Conservation (phyloP, 1,140 invertebrate species). For the Myzus persicae region DNA sequence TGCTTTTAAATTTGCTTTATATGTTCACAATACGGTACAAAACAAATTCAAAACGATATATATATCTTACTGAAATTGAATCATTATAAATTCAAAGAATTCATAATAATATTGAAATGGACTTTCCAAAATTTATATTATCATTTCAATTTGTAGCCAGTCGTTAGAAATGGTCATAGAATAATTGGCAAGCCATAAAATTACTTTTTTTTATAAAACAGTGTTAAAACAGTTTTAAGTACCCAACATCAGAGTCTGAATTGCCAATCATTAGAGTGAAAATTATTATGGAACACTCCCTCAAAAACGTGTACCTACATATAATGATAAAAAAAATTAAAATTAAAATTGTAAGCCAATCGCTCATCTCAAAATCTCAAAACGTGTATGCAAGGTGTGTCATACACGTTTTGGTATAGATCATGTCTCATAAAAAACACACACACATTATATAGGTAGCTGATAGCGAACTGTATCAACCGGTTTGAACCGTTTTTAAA, state of each 20-base stretch:
- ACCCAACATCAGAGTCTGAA: neutral
- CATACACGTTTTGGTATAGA: neutral
- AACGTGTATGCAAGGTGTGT: neutral
- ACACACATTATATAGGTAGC: neutral
- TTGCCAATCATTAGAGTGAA: neutral
- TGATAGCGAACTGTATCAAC: constrained; percentile 1
- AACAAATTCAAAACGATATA: neutral
- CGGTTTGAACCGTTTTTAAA: neutral
- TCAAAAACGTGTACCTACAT: neutral
- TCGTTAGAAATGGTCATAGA: neutral
- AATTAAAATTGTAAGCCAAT: neutral
- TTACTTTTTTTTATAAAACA: neutral
- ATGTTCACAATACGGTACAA: neutral
- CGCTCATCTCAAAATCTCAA: neutral
- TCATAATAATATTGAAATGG: neutral
- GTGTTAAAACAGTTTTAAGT: neutral
- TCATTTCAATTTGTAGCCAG: neutral
- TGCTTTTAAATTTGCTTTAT: neutral
- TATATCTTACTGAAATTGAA: neutral
- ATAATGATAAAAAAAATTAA: neutral
- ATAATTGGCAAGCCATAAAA: neutral
- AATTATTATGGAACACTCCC: neutral
- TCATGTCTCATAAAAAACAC: neutral
- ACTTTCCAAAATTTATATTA: neutral
- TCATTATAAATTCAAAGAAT: neutral